phyloP scores from a whole-genome alignment of 2,113 vertebrate genomes.

The Megaceryle maxima region DNA sequence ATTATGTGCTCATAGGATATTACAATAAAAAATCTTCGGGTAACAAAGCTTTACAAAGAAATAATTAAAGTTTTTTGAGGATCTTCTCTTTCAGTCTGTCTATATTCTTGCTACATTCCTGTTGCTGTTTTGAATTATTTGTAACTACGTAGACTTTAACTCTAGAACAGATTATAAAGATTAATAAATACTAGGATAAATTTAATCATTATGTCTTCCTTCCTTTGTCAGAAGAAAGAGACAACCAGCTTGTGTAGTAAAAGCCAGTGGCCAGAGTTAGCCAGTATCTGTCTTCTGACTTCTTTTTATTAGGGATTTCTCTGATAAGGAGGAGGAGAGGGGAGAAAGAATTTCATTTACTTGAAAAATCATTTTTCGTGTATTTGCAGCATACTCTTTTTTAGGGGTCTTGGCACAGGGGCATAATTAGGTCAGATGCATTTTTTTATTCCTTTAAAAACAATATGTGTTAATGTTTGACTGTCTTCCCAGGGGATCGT shows the following conservation, averaged over 20 bases:
- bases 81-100: neutral
- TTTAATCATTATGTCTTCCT: neutral
- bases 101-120: neutral
- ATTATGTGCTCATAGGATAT: neutral
- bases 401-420: accelerated
- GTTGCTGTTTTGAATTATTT: neutral
- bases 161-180: neutral
- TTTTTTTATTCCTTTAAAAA: neutral
- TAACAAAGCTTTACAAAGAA: neutral
- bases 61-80: neutral
- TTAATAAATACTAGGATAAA: neutral
- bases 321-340: accelerated
- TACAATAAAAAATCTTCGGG: neutral
- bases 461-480: neutral
- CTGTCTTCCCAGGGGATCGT: too few relatives aligned
- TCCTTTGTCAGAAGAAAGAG: neutral
- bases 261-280: neutral
- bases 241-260: neutral
- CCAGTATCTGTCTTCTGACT: neutral
- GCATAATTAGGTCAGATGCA: accelerated
- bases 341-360: neutral
- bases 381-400: neutral
- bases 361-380: neutral
- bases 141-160: neutral
- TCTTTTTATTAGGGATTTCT: neutral